Evolutionary conservation across 2,888 invertebrate genomes (phyloP).

Genomic region (Deilephila elpenor): DNA sequence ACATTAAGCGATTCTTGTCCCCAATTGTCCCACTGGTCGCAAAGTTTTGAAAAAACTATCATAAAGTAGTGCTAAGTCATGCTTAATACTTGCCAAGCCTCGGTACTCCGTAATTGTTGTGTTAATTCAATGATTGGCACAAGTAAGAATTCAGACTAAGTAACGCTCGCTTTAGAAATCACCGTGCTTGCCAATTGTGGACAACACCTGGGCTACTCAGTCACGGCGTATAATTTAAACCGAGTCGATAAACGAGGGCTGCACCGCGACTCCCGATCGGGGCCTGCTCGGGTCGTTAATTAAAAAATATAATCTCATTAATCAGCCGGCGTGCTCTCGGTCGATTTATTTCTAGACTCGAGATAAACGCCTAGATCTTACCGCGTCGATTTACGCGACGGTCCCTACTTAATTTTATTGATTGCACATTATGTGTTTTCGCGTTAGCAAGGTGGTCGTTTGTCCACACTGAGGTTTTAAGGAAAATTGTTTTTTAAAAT

Average conservation of each 20-base stretch:
- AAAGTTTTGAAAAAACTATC: too few species aligned
- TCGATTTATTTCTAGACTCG: conserved; percentile 69
- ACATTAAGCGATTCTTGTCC: too few species aligned
- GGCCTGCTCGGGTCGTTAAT: conserved; percentile 60
- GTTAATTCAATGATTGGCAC: too few species aligned
- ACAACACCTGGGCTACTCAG: neutral
- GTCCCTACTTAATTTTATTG: conserved; percentile 18
- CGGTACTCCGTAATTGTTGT: too few species aligned
- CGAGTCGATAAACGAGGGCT: neutral
- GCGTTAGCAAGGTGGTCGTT: neutral
- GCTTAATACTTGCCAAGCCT: too few species aligned
- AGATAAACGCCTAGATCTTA: conserved; percentile 53
- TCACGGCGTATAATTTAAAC: neutral
- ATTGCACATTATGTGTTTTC: conserved; percentile 44
- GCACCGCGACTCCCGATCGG: conserved; percentile 34
- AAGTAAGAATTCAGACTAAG: too few species aligned
- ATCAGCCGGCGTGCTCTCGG: conserved; percentile 65
- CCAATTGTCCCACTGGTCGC: too few species aligned
- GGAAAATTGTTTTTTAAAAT: neutral
- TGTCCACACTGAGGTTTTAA: neutral
- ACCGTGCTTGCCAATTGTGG: neutral
- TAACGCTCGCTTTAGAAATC: too few species aligned
- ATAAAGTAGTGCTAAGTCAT: too few species aligned
- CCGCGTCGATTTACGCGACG: conserved; percentile 43
- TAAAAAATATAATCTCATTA: conserved; percentile 72